Conservation (phyloP, 2,888 invertebrate species). For the Mechanitis messenoides region DNA sequence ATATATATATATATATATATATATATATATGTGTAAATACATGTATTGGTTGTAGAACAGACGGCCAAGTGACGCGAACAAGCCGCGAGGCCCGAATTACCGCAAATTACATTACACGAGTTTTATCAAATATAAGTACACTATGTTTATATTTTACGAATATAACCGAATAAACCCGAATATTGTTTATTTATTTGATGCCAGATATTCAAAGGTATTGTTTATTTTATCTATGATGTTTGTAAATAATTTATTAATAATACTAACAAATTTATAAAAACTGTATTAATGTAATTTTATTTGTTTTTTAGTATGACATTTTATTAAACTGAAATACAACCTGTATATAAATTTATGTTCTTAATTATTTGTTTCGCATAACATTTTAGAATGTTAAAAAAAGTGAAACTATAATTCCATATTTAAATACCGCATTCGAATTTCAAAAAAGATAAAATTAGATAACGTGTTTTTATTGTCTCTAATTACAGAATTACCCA, state of each 20-base stretch:
- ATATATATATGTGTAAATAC: slow-evolving; percentile 28
- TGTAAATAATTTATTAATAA: no score
- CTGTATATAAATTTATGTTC: no score
- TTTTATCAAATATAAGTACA: slow-evolving; percentile 24
- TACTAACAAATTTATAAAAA: no score
- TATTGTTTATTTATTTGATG: no score
- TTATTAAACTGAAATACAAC: no score
- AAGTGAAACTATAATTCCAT: slow-evolving; percentile 19
- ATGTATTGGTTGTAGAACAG: slow-evolving; percentile 25
- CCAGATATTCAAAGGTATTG: no score
- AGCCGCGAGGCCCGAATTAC: slow-evolving; percentile 51
- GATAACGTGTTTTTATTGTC: slow-evolving; percentile 20
- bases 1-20: background rate
- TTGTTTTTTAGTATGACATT: no score
- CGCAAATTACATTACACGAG: slow-evolving; percentile 69
- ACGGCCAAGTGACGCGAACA: slow-evolving; percentile 42
- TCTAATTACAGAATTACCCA: slow-evolving; percentile 14
- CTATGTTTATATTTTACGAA: no score
- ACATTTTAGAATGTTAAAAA: background rate
- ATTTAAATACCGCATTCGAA: slow-evolving; percentile 12
- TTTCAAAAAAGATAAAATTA: slow-evolving; percentile 3
- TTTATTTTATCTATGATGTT: no score
- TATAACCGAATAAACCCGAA: no score
- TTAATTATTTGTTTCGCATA: no score
- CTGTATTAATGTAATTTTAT: no score